phyloP scores from a whole-genome alignment of 2,797 vertebrate genomes.

The Rousettus madagascariensis region DNA sequence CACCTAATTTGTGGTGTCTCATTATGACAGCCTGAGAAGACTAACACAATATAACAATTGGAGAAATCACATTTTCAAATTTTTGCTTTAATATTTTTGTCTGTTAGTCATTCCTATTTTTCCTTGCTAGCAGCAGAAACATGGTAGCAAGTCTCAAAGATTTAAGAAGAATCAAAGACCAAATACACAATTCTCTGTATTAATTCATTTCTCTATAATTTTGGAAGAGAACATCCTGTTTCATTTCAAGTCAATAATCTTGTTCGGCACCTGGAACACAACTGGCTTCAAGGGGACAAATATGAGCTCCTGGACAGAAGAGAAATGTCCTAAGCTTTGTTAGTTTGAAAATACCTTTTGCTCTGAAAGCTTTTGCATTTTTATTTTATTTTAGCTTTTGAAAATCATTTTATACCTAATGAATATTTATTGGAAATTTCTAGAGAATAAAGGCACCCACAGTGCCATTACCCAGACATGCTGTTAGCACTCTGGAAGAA shows the following conservation, averaged over 20 bases:
- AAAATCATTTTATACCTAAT: conserved; percentile 25
- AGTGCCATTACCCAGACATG: not conserved
- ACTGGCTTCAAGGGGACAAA: not conserved
- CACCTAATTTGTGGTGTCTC: not conserved
- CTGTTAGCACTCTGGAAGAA: not conserved
- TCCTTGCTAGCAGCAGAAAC: not conserved
- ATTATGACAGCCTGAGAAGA: not conserved
- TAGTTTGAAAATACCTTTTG: not conserved
- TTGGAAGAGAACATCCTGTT: conserved; percentile 27
- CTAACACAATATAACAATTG: not conserved
- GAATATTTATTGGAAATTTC: not conserved
- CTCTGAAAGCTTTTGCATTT: not conserved
- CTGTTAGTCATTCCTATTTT: not conserved
- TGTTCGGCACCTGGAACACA: not conserved
- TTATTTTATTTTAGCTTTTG: not conserved
- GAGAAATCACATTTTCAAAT: conserved; percentile 3
- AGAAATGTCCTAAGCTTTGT: not conserved
- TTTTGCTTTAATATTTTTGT: not conserved
- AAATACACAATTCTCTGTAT: not conserved
- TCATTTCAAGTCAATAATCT: conserved; percentile 25
- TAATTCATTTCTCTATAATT: conserved; percentile 28
- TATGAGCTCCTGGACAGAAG: not conserved
- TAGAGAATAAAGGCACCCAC: not conserved
- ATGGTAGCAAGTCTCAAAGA: not conserved
- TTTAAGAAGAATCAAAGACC: not conserved